Evolutionary conservation across 1,140 invertebrate genomes (phyloP).

Genomic region (Pygmarrhopalites habei): DNA sequence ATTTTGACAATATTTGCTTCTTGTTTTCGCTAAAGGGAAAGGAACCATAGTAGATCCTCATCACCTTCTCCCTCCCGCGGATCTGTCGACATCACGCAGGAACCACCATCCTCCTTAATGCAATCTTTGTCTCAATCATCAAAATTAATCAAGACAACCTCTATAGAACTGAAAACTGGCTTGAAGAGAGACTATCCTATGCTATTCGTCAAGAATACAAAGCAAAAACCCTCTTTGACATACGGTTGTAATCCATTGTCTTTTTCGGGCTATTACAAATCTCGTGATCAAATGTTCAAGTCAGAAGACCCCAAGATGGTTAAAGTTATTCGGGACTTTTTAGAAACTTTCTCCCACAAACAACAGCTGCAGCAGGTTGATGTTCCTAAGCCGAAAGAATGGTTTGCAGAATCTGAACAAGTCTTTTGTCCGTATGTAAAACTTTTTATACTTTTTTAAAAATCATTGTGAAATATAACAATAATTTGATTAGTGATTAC

Average conservation of each 20-base stretch:
- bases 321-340: constrained; percentile 18
- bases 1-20: neutral
- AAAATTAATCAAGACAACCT: constrained; percentile 10
- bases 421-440: constrained; percentile 31
- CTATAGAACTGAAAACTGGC: constrained; percentile 1
- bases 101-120: neutral
- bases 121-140: neutral
- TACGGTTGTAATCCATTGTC: constrained; percentile 33
- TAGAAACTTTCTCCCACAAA: too few relatives aligned
- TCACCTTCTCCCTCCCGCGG: neutral
- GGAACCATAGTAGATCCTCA: neutral
- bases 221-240: constrained; percentile 25
- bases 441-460: too few relatives aligned
- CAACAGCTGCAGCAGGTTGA: neutral
- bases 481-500: too few relatives aligned
- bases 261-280: constrained; percentile 34
- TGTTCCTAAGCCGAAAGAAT: constrained; percentile 22
- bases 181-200: constrained; percentile 32
- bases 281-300: constrained; percentile 31
- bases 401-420: constrained; percentile 25
- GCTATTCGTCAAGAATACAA: constrained; percentile 28
- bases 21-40: too few relatives aligned
- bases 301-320: constrained; percentile 31
- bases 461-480: too few relatives aligned
- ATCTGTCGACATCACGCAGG: too few relatives aligned